Percentiles rank a stretch among this genome's conserved stretches.
These are phyloP conservation scores for Abramis brama DNA, from an alignment of 2,113 vertebrate genomes.

Conservation along the genomic window DNA sequence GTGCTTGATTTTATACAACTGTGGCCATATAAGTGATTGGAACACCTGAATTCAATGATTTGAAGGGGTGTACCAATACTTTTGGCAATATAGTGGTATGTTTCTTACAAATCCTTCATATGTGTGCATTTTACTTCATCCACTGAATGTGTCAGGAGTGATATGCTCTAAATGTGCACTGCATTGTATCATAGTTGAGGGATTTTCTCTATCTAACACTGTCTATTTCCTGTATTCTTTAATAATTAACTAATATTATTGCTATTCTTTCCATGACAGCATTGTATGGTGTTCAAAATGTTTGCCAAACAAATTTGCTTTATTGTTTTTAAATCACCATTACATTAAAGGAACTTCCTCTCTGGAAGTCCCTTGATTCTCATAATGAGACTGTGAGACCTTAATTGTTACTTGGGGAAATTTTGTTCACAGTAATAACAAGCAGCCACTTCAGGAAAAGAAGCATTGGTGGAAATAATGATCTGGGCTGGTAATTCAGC, in stretches of 20 bases:
- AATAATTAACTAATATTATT: neutral
- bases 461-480: neutral
- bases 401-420: slow-evolving; percentile 31
- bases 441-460: neutral
- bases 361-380: slow-evolving; percentile 29
- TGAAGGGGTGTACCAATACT: too few species aligned
- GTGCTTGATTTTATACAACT: too few species aligned
- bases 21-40: too few species aligned
- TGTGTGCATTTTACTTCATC: neutral
- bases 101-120: neutral
- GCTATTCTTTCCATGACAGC: neutral
- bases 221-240: neutral
- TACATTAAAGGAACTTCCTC: slow-evolving; percentile 21
- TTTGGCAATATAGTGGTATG: neutral
- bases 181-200: neutral
- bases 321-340: slow-evolving; percentile 11
- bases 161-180: neutral
- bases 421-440: slow-evolving; percentile 5
- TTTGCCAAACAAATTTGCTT: neutral
- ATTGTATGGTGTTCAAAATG: neutral
- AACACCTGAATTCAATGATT: too few species aligned
- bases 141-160: neutral
- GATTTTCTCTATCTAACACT: neutral
- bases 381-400: slow-evolving; percentile 19
- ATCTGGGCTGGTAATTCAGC: neutral